Percentiles rank a stretch among this genome's conserved stretches.
Conservation (phyloP, 53 echinoderm and acorn worm genomes). For the Apostichopus leukothele region DNA sequence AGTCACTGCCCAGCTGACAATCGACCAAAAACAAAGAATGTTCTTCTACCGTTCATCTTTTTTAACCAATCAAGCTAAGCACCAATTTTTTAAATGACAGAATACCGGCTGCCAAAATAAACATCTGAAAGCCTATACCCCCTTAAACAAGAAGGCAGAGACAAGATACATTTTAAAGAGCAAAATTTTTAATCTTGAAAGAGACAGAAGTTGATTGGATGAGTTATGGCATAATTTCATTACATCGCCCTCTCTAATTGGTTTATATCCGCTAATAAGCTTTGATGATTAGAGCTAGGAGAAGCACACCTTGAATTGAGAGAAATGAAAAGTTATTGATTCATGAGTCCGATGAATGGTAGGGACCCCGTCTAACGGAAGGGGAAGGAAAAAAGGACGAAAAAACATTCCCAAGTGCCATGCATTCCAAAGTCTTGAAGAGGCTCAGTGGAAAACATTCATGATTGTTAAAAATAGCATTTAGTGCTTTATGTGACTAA, state of each 20-base stretch:
- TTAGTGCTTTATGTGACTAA: too few species aligned
- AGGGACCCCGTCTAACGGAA: background rate
- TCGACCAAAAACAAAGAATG: background rate
- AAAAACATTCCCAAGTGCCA: background rate
- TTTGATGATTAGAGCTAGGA: constrained; percentile 38
- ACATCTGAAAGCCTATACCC: constrained; percentile 26
- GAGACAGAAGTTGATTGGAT: constrained; percentile 45
- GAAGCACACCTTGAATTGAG: constrained; percentile 12
- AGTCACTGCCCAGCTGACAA: background rate
- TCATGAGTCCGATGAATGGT: constrained; percentile 8
- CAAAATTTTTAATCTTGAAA: constrained; percentile 40
- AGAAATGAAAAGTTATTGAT: constrained; percentile 46
- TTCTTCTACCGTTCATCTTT: background rate
- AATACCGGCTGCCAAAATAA: constrained; percentile 34
- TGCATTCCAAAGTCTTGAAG: background rate
- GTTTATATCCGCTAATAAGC: constrained; percentile 47
- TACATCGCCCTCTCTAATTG: constrained; percentile 47
- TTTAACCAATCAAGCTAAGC: constrained; percentile 17
- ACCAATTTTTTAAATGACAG: constrained; percentile 8
- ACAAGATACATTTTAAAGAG: constrained; percentile 39
- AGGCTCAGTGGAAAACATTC: too few species aligned
- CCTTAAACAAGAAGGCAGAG: constrained; percentile 13
- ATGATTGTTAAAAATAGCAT: too few species aligned
- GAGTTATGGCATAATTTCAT: constrained; percentile 51
- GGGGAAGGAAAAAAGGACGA: background rate